Conservation (phyloP, 2,888 invertebrate genomes). For the Pseudococcus jackbeardsleyi region DNA sequence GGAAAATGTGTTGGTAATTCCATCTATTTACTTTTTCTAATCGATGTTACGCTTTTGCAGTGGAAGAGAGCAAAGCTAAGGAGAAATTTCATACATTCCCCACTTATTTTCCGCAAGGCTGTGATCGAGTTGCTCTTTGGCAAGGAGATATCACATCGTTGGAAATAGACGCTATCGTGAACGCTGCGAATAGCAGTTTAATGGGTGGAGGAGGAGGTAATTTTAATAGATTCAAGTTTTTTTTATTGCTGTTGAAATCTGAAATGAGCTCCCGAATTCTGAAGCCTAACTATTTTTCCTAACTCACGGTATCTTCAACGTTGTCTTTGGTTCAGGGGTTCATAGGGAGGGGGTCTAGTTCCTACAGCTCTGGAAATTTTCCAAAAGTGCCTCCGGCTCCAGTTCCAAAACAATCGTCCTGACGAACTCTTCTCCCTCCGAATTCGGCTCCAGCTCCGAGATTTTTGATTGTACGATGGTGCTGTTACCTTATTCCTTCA, state of each 20-base stretch:
- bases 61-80: not conserved
- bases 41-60: not conserved
- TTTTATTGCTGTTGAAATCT: too few species aligned
- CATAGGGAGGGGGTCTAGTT: too few species aligned
- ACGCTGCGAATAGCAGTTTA: constrained; percentile 86
- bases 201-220: constrained; percentile 85
- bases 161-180: constrained; percentile 89
- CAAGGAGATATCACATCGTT: constrained; percentile 86
- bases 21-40: not conserved
- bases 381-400: too few species aligned
- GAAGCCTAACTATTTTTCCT: too few species aligned
- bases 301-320: too few species aligned
- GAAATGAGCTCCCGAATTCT: too few species aligned
- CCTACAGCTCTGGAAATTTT: too few species aligned
- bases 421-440: too few species aligned
- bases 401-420: too few species aligned
- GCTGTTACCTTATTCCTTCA: not conserved
- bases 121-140: constrained; percentile 78
- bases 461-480: too few species aligned
- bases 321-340: too few species aligned
- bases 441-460: too few species aligned
- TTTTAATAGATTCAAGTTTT: not conserved
- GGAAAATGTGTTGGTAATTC: not conserved
- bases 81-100: not conserved
- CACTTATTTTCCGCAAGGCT: constrained; percentile 71